Evolutionary conservation across 1,140 invertebrate species (phyloP).

Genomic region (Meloidogyne floridensis): DNA sequence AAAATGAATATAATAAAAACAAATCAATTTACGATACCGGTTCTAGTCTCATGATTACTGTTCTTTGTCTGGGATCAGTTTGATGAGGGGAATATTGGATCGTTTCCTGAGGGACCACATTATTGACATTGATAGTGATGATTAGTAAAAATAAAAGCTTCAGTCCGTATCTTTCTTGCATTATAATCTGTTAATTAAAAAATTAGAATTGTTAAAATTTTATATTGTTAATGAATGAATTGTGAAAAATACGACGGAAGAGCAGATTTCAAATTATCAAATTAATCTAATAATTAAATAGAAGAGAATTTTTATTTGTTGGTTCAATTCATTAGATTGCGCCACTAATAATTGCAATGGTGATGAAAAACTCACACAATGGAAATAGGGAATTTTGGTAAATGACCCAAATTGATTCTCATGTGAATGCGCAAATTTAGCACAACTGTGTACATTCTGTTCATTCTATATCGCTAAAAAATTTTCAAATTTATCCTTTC

Average conservation of each 20-base stretch:
- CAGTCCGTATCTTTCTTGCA: not conserved
- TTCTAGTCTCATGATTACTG: slow-evolving; percentile 50
- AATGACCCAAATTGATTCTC: not conserved
- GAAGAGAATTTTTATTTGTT: too few relatives aligned
- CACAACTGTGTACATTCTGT: not conserved
- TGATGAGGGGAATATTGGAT: slow-evolving; percentile 4
- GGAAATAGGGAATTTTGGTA: not conserved
- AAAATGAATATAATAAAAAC: not conserved
- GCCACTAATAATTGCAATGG: not conserved
- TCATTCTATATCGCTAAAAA: too few relatives aligned
- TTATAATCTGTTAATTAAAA: not conserved
- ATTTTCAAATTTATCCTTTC: too few relatives aligned
- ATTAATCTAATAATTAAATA: too few relatives aligned
- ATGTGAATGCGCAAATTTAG: not conserved
- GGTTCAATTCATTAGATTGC: too few relatives aligned
- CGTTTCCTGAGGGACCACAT: not conserved
- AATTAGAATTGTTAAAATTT: not conserved
- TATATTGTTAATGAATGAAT: too few relatives aligned
- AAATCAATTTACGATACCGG: slow-evolving; percentile 14
- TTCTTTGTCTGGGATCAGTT: slow-evolving; percentile 41
- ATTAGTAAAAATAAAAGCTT: not conserved
- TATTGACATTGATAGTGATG: not conserved
- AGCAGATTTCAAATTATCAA: too few relatives aligned
- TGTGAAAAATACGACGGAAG: too few relatives aligned
- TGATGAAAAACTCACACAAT: not conserved